Percentiles rank a stretch among this genome's conserved stretches.
Evolutionary conservation across 2,797 vertebrate species (phyloP).

Genomic region (Jordanella pulchra): DNA sequence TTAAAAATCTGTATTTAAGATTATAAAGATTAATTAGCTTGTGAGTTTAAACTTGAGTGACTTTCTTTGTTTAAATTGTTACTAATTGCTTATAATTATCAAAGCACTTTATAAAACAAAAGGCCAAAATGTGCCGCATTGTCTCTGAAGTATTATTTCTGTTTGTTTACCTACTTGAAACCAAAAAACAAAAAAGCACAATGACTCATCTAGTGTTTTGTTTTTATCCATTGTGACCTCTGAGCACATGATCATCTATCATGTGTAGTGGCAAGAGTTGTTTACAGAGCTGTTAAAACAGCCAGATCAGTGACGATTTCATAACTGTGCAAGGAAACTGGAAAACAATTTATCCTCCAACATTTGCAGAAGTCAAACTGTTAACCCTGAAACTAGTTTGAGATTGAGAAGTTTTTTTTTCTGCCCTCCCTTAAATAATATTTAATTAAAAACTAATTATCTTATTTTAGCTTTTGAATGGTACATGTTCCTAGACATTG

Average conservation of each 20-base stretch:
- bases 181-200: background rate
- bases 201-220: constrained; percentile 24
- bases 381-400: background rate
- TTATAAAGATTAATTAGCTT: constrained; percentile 4
- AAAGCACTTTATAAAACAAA: background rate
- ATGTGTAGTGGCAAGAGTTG: constrained; percentile 18
- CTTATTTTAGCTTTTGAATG: background rate
- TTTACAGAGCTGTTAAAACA: constrained; percentile 17
- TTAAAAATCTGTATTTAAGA: constrained; percentile 13
- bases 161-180: constrained; percentile 1
- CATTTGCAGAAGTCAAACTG: background rate
- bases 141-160: background rate
- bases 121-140: background rate
- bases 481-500: background rate
- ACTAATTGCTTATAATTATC: background rate
- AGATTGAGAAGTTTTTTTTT: background rate
- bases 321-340: constrained; percentile 28
- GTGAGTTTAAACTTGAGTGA: background rate
- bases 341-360: constrained; percentile 34
- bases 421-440: too few species aligned
- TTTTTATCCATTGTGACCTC: constrained; percentile 11
- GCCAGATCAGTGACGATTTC: constrained; percentile 42
- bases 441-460: too few species aligned
- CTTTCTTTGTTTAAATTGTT: background rate
- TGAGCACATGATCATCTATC: constrained; percentile 21